These are phyloP conservation scores for Podarcis siculus DNA, from an alignment of 2,797 vertebrate species.

Conservation along the genomic window DNA sequence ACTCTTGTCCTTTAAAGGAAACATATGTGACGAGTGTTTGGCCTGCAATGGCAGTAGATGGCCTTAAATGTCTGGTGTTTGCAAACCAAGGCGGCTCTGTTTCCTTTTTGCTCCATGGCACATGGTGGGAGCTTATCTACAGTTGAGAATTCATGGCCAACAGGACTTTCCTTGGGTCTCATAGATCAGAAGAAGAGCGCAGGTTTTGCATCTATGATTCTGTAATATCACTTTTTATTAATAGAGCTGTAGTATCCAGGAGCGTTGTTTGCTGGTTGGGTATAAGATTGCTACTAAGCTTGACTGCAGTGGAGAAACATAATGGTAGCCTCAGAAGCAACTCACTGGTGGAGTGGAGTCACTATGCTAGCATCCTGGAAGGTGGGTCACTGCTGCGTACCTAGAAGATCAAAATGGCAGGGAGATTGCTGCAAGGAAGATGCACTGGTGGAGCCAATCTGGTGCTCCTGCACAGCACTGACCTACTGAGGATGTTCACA, in stretches of 20 bases:
- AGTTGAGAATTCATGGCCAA: not conserved
- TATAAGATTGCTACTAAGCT: no score
- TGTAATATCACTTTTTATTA: no score
- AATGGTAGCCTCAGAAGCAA: not conserved
- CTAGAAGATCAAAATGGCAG: no score
- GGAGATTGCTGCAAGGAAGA: no score
- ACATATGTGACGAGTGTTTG: not conserved
- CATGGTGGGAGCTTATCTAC: not conserved
- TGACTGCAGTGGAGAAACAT: no score
- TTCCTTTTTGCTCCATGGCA: not conserved
- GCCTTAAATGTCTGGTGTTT: not conserved
- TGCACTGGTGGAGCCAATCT: no score
- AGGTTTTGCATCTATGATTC: not conserved
- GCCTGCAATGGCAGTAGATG: not conserved
- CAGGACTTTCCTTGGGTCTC: not conserved
- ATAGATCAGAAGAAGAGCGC: not conserved
- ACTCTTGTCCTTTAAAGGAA: not conserved
- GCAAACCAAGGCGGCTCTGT: not conserved
- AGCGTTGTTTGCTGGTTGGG: no score
- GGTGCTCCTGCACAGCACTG: no score
- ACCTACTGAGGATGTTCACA: no score
- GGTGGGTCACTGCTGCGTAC: no score
- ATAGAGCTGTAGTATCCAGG: no score
- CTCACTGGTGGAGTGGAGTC: not conserved
- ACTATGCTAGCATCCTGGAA: no score